phyloP scores from a whole-genome alignment of 2,888 invertebrate species.

The Netelia melanura region DNA sequence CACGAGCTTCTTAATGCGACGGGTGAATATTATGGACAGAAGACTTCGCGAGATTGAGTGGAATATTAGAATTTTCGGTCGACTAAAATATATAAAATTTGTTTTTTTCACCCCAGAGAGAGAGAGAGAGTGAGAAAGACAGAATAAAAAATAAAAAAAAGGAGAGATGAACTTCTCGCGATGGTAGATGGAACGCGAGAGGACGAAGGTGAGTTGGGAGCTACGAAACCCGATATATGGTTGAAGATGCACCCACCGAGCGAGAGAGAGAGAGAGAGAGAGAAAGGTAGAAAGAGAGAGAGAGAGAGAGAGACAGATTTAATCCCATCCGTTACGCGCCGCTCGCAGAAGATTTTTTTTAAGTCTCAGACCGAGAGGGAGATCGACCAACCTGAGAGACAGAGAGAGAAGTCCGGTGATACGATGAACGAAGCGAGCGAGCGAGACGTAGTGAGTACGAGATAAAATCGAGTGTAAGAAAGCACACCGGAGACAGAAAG shows the following conservation, averaged over 20 bases:
- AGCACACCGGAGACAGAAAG: conserved; percentile 27
- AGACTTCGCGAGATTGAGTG: conserved; percentile 23
- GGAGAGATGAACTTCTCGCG: conserved; percentile 45
- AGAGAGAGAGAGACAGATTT: conserved; percentile 72
- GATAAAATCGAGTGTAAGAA: conserved; percentile 40
- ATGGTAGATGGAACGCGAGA: conserved; percentile 22
- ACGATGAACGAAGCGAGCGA: neutral
- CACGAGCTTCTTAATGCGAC: neutral
- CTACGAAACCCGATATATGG: conserved; percentile 73
- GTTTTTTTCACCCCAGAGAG: conserved; percentile 8
- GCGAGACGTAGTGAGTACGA: conserved; percentile 16
- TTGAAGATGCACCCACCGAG: conserved; percentile 67
- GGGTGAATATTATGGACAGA: conserved; percentile 42
- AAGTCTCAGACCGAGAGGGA: conserved; percentile 57
- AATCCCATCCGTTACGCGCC: conserved; percentile 80
- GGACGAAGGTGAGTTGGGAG: conserved; percentile 53
- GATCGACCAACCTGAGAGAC: neutral
- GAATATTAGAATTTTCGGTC: conserved; percentile 31
- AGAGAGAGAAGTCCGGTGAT: conserved; percentile 13
- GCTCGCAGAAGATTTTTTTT: conserved; percentile 59
- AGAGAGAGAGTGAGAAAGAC: conserved; percentile 35
- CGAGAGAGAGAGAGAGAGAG: conserved; percentile 25
- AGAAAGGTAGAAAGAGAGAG: conserved; percentile 67
- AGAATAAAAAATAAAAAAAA: conserved; percentile 26
- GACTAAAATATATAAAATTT: neutral